Evolutionary conservation across 2,888 invertebrate species (phyloP).

Genomic region (Netelia fuscicornis): DNA sequence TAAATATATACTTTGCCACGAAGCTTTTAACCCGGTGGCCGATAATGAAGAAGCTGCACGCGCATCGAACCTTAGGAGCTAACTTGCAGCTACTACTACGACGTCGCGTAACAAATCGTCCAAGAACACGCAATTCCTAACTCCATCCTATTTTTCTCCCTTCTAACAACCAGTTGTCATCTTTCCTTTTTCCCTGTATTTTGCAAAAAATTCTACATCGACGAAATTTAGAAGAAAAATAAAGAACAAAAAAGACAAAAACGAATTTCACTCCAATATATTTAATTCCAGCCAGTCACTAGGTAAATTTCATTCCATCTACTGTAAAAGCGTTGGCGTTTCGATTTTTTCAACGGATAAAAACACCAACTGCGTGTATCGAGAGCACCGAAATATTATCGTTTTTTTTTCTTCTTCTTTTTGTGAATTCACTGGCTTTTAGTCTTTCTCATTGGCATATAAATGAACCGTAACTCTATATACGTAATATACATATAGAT

Average conservation of each 20-base stretch:
- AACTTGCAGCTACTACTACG: constrained; percentile 26
- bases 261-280: no score
- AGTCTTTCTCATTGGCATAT: background rate
- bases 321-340: no score
- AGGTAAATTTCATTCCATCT: no score
- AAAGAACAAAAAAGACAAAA: no score
- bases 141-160: background rate
- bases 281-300: no score
- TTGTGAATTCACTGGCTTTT: background rate
- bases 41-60: constrained; percentile 54
- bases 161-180: background rate
- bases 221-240: no score
- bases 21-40: constrained; percentile 46
- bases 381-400: background rate
- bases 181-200: background rate
- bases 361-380: background rate
- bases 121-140: background rate
- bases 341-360: background rate
- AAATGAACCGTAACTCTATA: background rate
- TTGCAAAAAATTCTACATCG: background rate
- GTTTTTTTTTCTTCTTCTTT: background rate
- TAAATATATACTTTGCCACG: constrained; percentile 3
- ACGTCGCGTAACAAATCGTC: background rate
- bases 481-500: background rate
- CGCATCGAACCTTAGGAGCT: constrained; percentile 41